phyloP scores from a whole-genome alignment of 2,797 vertebrate genomes.

The Phalloptychus januarius region DNA sequence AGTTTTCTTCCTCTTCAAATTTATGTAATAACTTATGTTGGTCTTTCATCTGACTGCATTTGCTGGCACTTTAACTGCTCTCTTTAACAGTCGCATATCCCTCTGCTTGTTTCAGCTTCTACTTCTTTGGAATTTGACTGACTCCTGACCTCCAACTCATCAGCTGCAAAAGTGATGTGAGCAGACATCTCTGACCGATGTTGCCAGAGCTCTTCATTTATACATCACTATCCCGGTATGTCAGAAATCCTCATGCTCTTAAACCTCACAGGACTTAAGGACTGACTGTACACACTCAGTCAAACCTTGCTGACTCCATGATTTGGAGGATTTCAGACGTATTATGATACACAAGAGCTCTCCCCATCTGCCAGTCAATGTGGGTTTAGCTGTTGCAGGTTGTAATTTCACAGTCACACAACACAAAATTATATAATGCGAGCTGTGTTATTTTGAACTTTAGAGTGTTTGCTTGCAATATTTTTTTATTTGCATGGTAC shows the following conservation, averaged over 20 bases:
- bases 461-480: slow-evolving; percentile 43
- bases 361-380: not conserved
- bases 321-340: slow-evolving; percentile 18
- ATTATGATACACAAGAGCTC: not conserved
- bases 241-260: slow-evolving; percentile 47
- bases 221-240: slow-evolving; percentile 52
- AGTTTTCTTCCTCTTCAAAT: not conserved
- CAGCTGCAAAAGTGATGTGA: slow-evolving; percentile 46
- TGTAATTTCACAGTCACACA: slow-evolving; percentile 9
- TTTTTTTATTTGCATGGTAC: slow-evolving; percentile 12
- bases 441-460: slow-evolving; percentile 15
- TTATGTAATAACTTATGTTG: not conserved
- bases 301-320: slow-evolving; percentile 1
- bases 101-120: slow-evolving; percentile 21
- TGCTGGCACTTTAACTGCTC: not conserved
- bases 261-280: slow-evolving; percentile 14
- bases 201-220: slow-evolving; percentile 64
- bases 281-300: slow-evolving; percentile 37
- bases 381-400: slow-evolving; percentile 4
- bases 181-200: slow-evolving; percentile 55
- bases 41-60: not conserved
- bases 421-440: slow-evolving; percentile 8
- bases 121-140: slow-evolving; percentile 33
- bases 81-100: slow-evolving; percentile 13
- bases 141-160: slow-evolving; percentile 33